Percentiles rank a stretch among this genome's conserved stretches.
Conservation (phyloP, 2,888 invertebrate genomes). For the Scaptomyza caliginosa region DNA sequence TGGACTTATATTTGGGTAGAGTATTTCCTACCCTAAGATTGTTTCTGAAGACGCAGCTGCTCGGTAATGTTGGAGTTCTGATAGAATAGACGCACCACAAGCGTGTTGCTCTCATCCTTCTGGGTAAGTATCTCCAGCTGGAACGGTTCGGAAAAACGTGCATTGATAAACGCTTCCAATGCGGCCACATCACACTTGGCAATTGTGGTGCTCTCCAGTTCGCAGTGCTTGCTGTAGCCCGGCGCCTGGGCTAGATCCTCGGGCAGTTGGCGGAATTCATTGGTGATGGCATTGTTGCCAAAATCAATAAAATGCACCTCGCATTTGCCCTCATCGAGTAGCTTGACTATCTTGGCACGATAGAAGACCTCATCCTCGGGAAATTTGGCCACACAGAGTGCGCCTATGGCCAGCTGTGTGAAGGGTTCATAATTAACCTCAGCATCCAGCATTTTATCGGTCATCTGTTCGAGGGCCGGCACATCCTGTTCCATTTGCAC, state of each 20-base stretch:
- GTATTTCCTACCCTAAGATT: slow-evolving; percentile 29
- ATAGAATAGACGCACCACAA: slow-evolving; percentile 80
- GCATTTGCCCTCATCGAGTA: slow-evolving; percentile 89
- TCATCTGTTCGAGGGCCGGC: slow-evolving; percentile 76
- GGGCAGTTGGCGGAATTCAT: slow-evolving; percentile 86
- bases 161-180: slow-evolving; percentile 88
- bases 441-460: slow-evolving; percentile 80
- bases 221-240: slow-evolving; percentile 87
- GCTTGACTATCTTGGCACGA: slow-evolving; percentile 89
- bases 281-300: slow-evolving; percentile 87
- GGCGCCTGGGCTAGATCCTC: slow-evolving; percentile 86
- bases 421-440: slow-evolving; percentile 73
- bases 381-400: slow-evolving; percentile 91
- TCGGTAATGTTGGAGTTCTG: slow-evolving; percentile 80
- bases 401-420: slow-evolving; percentile 83
- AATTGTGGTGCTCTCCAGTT: slow-evolving; percentile 85
- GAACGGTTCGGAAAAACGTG: slow-evolving; percentile 86
- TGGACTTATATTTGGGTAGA: neutral
- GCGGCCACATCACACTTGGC: slow-evolving; percentile 87
- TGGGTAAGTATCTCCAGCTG: slow-evolving; percentile 81
- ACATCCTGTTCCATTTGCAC: slow-evolving; percentile 86
- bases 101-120: slow-evolving; percentile 51
- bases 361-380: slow-evolving; percentile 94
- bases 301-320: slow-evolving; percentile 91
- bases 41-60: slow-evolving; percentile 66